Percentiles rank a stretch among this genome's conserved stretches.
Conservation (phyloP, 2,888 invertebrate genomes). For the Microchrysa polita region DNA sequence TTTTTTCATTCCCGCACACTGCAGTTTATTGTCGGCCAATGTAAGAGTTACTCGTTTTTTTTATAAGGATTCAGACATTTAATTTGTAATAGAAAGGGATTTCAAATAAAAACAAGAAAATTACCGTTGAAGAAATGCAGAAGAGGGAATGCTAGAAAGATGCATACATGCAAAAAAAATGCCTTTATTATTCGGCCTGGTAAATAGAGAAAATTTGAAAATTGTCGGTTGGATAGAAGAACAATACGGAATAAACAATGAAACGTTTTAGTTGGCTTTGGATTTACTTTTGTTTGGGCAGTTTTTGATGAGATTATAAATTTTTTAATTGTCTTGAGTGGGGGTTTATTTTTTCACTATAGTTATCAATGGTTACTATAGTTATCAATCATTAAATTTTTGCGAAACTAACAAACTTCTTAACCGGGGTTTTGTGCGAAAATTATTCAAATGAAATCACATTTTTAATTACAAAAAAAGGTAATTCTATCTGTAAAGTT, state of each 20-base stretch:
- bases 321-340: too few relatives aligned
- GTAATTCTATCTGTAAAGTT: too few relatives aligned
- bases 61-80: conserved; percentile 27
- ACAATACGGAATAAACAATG: background rate
- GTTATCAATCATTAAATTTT: too few relatives aligned
- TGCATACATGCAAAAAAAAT: conserved; percentile 11
- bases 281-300: too few relatives aligned
- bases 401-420: too few relatives aligned
- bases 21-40: too few relatives aligned
- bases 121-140: background rate
- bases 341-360: too few relatives aligned
- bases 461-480: too few relatives aligned
- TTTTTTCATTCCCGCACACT: background rate
- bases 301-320: too few relatives aligned
- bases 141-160: background rate
- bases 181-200: background rate
- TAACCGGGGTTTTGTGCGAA: too few relatives aligned
- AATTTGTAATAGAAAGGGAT: conserved; percentile 16
- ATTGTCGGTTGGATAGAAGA: background rate
- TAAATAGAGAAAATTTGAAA: conserved; percentile 4
- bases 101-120: background rate
- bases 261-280: background rate
- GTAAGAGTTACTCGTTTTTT: conserved; percentile 22
- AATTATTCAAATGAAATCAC: too few relatives aligned
- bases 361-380: too few relatives aligned